These are phyloP conservation scores for Geopemphigus sp. DNA, from an alignment of 1,140 invertebrate species.

Conservation along the genomic window DNA sequence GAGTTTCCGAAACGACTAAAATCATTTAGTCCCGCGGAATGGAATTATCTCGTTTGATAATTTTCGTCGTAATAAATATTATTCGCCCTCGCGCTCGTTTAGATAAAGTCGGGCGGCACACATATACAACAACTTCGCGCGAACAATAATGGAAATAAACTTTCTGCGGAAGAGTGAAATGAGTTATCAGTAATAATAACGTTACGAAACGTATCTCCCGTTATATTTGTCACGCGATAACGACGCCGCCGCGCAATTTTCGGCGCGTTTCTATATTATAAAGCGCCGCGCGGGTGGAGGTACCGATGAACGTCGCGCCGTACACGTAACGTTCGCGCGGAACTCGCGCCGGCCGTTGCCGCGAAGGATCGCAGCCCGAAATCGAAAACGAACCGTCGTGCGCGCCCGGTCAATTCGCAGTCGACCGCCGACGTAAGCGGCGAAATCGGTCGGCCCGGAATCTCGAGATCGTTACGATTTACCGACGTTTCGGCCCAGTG, in stretches of 20 bases:
- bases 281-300: neutral
- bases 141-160: slow-evolving; percentile 45
- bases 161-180: slow-evolving; percentile 35
- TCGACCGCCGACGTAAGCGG: too few species aligned
- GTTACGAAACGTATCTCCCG: slow-evolving; percentile 11
- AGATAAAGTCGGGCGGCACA: slow-evolving; percentile 21
- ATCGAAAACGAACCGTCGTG: neutral
- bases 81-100: slow-evolving; percentile 17
- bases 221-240: slow-evolving; percentile 38
- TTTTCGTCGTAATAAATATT: slow-evolving; percentile 22
- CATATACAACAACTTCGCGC: slow-evolving; percentile 15
- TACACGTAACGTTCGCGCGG: neutral
- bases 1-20: slow-evolving; percentile 25
- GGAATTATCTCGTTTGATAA: slow-evolving; percentile 33
- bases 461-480: too few species aligned
- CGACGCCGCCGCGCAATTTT: slow-evolving; percentile 9
- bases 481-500: too few species aligned
- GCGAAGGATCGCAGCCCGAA: neutral
- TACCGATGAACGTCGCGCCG: too few species aligned
- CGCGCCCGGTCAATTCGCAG: too few species aligned
- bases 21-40: slow-evolving; percentile 22
- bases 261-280: slow-evolving; percentile 17
- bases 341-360: neutral
- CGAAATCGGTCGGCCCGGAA: too few species aligned
- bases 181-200: slow-evolving; percentile 44